Percentiles rank a stretch among this genome's conserved stretches.
Evolutionary conservation across 35 echinoderm and acorn worm species (phyloP).

Genomic region (Stichopus chloronotus): DNA sequence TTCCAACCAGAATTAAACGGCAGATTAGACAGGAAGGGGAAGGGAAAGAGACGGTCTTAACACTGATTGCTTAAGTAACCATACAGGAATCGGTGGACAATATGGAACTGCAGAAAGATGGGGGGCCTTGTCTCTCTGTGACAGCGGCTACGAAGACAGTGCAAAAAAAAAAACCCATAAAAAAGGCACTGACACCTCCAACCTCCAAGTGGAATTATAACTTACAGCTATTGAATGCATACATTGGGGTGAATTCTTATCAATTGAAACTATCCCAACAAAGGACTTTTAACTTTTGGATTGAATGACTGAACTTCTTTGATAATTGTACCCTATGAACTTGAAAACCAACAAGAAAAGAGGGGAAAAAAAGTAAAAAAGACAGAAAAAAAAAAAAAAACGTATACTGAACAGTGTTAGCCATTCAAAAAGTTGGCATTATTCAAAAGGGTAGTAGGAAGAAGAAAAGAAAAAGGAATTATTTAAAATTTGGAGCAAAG

Average conservation of each 20-base stretch:
- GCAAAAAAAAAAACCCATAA: conserved; percentile 1
- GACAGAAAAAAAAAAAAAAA: neutral
- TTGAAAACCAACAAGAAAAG: conserved; percentile 6
- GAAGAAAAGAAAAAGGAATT: neutral
- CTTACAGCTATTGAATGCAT: neutral
- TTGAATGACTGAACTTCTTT: conserved; percentile 19
- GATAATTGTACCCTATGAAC: conserved; percentile 28
- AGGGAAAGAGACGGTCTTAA: neutral
- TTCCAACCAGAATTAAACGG: conserved; percentile 3
- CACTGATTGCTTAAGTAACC: conserved; percentile 9
- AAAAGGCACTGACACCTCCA: conserved; percentile 17
- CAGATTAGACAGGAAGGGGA: conserved; percentile 21
- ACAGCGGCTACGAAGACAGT: neutral
- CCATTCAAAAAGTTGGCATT: too few relatives aligned
- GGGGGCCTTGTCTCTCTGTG: neutral
- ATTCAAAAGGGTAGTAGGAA: neutral
- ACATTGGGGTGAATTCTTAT: conserved; percentile 9
- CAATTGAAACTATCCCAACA: neutral
- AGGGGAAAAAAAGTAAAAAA: neutral
- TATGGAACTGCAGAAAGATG: neutral
- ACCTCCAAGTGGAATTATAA: neutral
- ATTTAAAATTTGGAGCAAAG: neutral
- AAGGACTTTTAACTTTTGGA: conserved; percentile 13
- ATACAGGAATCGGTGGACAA: neutral
- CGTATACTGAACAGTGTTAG: neutral